phyloP scores from a whole-genome alignment of 2,797 vertebrate species.

The Hemitrygon akajei region DNA sequence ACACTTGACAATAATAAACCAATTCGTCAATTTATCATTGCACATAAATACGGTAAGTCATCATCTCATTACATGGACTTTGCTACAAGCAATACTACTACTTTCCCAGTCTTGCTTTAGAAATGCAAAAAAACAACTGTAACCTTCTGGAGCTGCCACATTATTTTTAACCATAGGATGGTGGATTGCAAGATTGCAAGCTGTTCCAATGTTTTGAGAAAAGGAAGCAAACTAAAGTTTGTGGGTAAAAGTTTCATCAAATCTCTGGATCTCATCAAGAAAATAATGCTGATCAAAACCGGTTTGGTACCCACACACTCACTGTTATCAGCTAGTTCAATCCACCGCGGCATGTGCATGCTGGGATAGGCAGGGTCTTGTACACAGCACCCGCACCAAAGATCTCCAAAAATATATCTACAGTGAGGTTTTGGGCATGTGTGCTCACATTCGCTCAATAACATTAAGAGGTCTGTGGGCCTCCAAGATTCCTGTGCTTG shows the following conservation, averaged over 20 bases:
- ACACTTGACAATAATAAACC: too few relatives aligned
- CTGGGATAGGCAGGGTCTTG: too few relatives aligned
- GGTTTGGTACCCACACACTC: constrained; percentile 1
- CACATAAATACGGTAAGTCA: not conserved
- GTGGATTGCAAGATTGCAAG: not conserved
- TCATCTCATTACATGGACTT: too few relatives aligned
- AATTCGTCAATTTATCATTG: too few relatives aligned
- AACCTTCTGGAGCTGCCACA: not conserved
- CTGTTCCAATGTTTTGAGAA: constrained; percentile 9
- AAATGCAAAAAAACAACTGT: not conserved
- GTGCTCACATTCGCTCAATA: too few relatives aligned
- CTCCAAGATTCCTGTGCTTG: too few relatives aligned
- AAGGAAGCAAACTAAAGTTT: constrained; percentile 16
- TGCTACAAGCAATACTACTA: not conserved
- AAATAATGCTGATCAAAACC: not conserved
- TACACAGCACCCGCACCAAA: too few relatives aligned
- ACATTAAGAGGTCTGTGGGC: too few relatives aligned
- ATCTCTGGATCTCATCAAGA: constrained; percentile 17
- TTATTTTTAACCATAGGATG: not conserved
- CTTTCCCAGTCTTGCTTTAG: too few relatives aligned
- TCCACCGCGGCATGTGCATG: not conserved
- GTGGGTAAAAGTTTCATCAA: not conserved
- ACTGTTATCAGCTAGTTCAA: not conserved
- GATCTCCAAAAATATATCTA: too few relatives aligned
- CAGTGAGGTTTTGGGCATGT: too few relatives aligned